Base-by-base conservation (phyloP, 2,113 vertebrate species). In the Puffinus mauretanicus region DNA sequence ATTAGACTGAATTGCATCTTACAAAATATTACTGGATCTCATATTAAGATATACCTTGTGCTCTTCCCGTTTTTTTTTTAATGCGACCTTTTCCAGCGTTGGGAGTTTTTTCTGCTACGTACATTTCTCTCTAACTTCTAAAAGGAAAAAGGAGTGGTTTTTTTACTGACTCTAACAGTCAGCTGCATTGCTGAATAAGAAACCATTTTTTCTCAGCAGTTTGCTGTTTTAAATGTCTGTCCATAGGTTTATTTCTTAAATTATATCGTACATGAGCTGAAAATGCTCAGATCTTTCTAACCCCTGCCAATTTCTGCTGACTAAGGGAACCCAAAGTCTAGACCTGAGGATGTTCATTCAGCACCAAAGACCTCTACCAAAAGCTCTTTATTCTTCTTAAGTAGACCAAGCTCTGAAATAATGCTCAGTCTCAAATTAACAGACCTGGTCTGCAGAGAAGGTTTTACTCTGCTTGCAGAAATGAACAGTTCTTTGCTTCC, bases 391-490 rank as follows among this genome's bases (percentile, higher is more conserved):
- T 67, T 86, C 70, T 77, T 83, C 49, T 79, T 62, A 62, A 69
- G 42, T 21, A 80, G 65, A 76, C 30, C 21, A 42, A 84, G 76
- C 0, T 2, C 66, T 82, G 75, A 91, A 97, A 89, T 86, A 94
- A 96, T 73, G 67, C 69, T 97, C 81, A 38, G 44, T 75, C 84
- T 93, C 82, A 58, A 94, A 94, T 82, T 61, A 96, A 51, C 60
- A 93, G 88, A 60, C 34, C 16, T 42, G 71, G 40, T 20, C 65
- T 82, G 84, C 62, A 82, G 82, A 80, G 57, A 69, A 72, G 46
- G 72, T 89, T 96, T 83, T 65, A 84, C 64, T 86, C 90, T 67
- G 83, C 86, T 94, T 88, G 92, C 90, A 94, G 83, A 86, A 96
- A 94, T 36, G 86, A 88, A n/a, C 79, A 44, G 47, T 71, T 82